Conservation (phyloP, 2,797 vertebrate species). For the Ptychobarbus kaznakovi region DNA sequence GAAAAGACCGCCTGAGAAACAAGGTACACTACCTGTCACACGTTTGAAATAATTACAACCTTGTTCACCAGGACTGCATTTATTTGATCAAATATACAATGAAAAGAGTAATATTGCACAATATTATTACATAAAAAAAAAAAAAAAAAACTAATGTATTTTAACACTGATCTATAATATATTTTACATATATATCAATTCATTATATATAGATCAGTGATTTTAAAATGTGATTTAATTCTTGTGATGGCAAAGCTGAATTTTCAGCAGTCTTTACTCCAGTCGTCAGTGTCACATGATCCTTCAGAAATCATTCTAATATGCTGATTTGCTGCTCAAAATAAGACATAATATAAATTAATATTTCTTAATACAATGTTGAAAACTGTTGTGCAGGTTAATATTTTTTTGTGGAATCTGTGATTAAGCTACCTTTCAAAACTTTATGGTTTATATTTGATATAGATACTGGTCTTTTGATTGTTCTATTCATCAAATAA, state of each 20-base stretch:
- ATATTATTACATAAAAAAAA: too few species aligned
- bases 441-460: neutral
- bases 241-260: too few species aligned
- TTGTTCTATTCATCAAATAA: neutral
- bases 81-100: neutral
- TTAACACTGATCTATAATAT: too few species aligned
- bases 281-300: neutral
- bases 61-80: neutral
- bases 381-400: neutral
- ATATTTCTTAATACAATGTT: neutral
- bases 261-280: too few species aligned
- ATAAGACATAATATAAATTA: neutral
- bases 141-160: too few species aligned
- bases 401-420: neutral
- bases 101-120: too few species aligned
- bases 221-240: too few species aligned
- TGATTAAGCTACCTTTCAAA: too few species aligned
- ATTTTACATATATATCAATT: too few species aligned
- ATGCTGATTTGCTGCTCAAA: neutral
- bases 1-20: constrained; percentile 93
- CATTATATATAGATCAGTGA: too few species aligned
- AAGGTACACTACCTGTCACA: constrained; percentile 79
- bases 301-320: neutral
- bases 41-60: neutral
- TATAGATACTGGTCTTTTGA: neutral